phyloP scores from a whole-genome alignment of 2,113 vertebrate species.

The Manacus vitellinus region DNA sequence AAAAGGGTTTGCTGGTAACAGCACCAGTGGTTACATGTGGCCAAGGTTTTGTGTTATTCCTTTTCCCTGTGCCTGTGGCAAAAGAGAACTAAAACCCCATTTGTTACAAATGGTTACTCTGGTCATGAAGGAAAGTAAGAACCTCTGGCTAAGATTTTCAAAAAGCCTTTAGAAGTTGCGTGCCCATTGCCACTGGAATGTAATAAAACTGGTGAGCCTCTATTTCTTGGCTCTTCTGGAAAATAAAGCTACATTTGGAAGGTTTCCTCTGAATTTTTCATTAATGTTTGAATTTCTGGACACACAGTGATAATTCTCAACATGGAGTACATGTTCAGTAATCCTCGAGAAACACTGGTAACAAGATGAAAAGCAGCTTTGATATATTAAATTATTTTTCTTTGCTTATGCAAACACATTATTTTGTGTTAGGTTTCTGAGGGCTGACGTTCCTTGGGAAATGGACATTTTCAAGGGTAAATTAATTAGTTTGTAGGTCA shows the following conservation, averaged over 20 bases:
- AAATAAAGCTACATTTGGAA: not conserved
- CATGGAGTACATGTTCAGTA: not conserved
- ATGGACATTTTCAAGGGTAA: not conserved
- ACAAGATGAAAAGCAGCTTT: constrained; percentile 27
- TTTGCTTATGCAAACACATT: not conserved
- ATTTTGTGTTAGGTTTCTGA: not conserved
- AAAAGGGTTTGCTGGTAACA: not conserved
- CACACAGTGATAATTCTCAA: not conserved
- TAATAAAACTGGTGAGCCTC: not conserved
- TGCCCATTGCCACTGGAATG: not conserved
- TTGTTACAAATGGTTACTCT: not conserved
- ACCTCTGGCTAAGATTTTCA: not conserved
- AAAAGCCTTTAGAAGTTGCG: not conserved
- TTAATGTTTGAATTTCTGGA: not conserved
- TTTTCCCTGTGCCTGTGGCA: not conserved
- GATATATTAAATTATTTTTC: not conserved
- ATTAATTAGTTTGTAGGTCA: constrained; percentile 14
- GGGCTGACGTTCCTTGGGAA: not conserved
- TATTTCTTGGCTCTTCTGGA: not conserved
- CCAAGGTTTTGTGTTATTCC: not conserved
- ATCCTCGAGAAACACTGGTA: not conserved
- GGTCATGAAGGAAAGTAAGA: not conserved
- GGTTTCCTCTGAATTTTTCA: not conserved
- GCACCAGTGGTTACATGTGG: not conserved
- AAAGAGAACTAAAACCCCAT: not conserved